A percentile compares a stretch with the other conserved stretches of the same genome.
Conservation (phyloP, 2,888 invertebrate species). For the Lamellibrachia satsuma region DNA sequence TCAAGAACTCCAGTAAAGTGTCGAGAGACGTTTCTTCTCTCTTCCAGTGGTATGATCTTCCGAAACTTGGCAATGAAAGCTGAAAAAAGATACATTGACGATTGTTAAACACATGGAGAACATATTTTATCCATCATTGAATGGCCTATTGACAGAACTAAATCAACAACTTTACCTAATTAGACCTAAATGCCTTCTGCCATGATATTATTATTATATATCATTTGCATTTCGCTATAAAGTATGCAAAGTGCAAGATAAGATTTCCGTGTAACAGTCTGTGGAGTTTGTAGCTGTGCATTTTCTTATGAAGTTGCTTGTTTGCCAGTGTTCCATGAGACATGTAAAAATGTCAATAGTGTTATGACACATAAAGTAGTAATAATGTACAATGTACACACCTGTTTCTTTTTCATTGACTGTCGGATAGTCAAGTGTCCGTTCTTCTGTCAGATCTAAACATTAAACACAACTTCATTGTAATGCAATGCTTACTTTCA, state of each 20-base stretch:
- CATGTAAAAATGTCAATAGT: not conserved
- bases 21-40: not conserved
- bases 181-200: not conserved
- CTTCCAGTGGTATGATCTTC: not conserved
- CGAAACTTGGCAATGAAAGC: conserved; percentile 3
- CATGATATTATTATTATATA: not conserved
- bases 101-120: not conserved
- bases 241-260: no score
- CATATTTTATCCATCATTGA: not conserved
- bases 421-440: not conserved
- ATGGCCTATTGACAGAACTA: not conserved
- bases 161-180: not conserved
- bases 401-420: not conserved
- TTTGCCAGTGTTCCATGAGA: not conserved
- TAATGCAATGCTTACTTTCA: not conserved
- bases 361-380: not conserved
- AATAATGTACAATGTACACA: not conserved
- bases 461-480: not conserved
- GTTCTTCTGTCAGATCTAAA: not conserved
- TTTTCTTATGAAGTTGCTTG: not conserved
- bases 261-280: not conserved
- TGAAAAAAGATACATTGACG: not conserved
- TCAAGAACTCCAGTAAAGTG: not conserved
- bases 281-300: not conserved
- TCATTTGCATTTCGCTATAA: no score